Evolutionary conservation across 2,113 vertebrate species (phyloP).

Genomic region (Caranx melampygus): DNA sequence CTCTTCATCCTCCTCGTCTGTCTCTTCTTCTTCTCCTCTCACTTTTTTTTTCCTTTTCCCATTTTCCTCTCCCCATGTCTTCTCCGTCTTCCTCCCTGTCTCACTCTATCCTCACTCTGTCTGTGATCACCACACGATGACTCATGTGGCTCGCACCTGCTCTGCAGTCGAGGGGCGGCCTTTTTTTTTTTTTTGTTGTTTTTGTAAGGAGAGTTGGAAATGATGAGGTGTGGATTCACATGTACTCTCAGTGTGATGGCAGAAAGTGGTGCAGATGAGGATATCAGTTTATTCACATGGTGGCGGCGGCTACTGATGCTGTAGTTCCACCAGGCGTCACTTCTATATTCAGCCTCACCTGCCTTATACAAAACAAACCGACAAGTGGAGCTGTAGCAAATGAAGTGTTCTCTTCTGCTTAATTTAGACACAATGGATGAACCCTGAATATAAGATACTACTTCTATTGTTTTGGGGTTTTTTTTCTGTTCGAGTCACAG

Average conservation of each 20-base stretch:
- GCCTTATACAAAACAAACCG: not conserved
- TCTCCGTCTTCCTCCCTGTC: constrained; percentile 36
- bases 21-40: constrained; percentile 53
- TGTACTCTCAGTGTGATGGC: not conserved
- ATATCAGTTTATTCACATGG: constrained; percentile 4
- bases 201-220: constrained; percentile 27
- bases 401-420: not conserved
- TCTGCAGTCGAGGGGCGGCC: constrained; percentile 55
- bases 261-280: constrained; percentile 6
- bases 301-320: not conserved
- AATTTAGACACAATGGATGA: constrained; percentile 14
- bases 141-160: constrained; percentile 77
- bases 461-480: not conserved
- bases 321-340: not conserved
- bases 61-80: constrained; percentile 38
- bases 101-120: constrained; percentile 53
- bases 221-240: constrained; percentile 39
- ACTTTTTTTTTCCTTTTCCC: not conserved
- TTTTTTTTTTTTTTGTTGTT: constrained; percentile 3
- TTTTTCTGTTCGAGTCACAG: not conserved
- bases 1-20: constrained; percentile 28
- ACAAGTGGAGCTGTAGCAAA: constrained; percentile 18
- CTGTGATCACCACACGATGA: constrained; percentile 64
- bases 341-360: not conserved
- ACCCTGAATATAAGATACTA: not conserved